Base-by-base conservation (phyloP, 2,888 invertebrate genomes). In the Drosophila peninsularis region DNA sequence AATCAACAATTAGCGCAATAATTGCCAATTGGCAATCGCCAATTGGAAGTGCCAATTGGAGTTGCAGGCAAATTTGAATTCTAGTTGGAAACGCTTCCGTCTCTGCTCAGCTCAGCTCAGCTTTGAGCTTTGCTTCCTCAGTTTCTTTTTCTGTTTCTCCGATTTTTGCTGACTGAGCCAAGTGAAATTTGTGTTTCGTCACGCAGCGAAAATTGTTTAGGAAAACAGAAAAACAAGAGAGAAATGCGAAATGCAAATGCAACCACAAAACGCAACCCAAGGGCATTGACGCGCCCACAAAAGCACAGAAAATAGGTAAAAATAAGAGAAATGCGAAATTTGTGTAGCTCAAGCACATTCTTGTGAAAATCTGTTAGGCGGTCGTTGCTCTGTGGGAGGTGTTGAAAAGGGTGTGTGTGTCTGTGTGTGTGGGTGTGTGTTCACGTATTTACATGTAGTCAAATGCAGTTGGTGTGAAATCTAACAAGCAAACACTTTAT, bases 1-100 rank as follows among this genome's bases (percentile, higher is more conserved):
- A 78, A 81, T 78, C 74, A 78, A 27, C 47, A 73, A 73, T 68
- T 75, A 78, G 64, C 17, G 47, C 57, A 42, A 52, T 78, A 64
- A 69, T 62, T 55, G 63, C 30, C 44, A 55, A 73, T 65, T 21
- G 30, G 34, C 32, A 6, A 21, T 7, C 1, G 24, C 45, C 45
- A 45, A 27, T 45, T 27, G 45, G 45, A 27, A 1, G 4, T 24
- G 24, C 45, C 45, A 47, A 47, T 47, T 47, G 30, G 45, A 30
- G 1, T 27, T 2, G 5, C n/a, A 10, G n/a, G 27, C 24, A 45
- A 27, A 75, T 66, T 57, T 67, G 53, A 44, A 77, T 75, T 75
- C 75, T 75, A 60, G 62, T 53, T 6, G 10, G 42, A 44, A 30
- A 68, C 62, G 34, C 41, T 58, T 47, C 58, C 50, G 53, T 56